Base-by-base conservation (phyloP, 2,113 vertebrate species). In the Cercocebus atys region DNA sequence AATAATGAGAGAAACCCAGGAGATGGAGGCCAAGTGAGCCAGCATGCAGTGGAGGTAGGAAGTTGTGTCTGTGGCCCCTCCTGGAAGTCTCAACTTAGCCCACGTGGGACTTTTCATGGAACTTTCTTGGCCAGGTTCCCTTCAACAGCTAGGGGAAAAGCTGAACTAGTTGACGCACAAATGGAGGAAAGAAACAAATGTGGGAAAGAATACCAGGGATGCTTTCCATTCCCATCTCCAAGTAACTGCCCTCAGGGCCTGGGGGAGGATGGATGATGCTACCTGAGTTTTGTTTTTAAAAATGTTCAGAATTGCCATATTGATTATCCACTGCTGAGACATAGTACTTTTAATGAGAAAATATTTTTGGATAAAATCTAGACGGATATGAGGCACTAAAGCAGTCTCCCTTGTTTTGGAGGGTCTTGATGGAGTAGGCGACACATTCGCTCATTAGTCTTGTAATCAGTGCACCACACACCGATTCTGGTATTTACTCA, bases 291-390 rank as follows among this genome's bases (percentile, higher is more conserved):
- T 79, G 3, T 73, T 94, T 25, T 91, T 95, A 30, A 88, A 93
- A 94, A 64, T 87, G 55, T 83, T 96, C 17, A 87, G 76, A 70
- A 92, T 93, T 93, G 6, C 27, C 94, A 59, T n/a, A 92, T 78
- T 94, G 83, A 13, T 38, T 64, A 8, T 64, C 40, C 47, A 91
- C 30, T 95, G 72, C 50, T n/a, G 93, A 97, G 81, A 79, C 0
- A 14, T 83, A 52, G 8, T 90, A 75, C 78, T 94, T 79, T 97
- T 97, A 97, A 93, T 97, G 79, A 55, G 92, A 97, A 96, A 96
- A 94, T 97, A 94, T 70, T 97, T 78, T 88, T 73, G 95, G 96
- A n/a, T 73, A 43, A 96, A 88, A 96, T 98, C 90, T 95, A 61
- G 81, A 81, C 43, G 76, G 16, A 52, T 94, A 25, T 43, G 61